Evolutionary conservation across 2,888 invertebrate species (phyloP), one percentile per base, ranked within the genome.

Genomic region (Dasysyrphus albostriatus): DNA sequence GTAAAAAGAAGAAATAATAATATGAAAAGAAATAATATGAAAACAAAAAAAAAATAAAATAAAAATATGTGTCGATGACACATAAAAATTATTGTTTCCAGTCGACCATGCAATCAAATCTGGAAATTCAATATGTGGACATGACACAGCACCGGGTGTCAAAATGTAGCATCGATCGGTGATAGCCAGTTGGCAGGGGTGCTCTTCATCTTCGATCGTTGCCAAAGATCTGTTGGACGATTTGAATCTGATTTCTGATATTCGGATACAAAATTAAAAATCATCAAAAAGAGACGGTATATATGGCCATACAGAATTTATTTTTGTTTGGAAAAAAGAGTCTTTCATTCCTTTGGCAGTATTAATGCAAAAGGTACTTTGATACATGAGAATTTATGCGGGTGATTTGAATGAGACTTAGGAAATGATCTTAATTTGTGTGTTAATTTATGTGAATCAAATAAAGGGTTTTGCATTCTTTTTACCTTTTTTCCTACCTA

Each of bases 61-160:
- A n/a, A n/a, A n/a, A n/a, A n/a, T n/a, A n/a, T n/a, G 54, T 83
- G 75, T 65, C 61, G 76, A 77, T 85, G 84, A 85, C 84, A 81
- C 84, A 85, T 63, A 67, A 49, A 77, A 81, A 72, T 67, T 69
- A 81, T 81, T 67, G 72, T 80, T 76, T 79, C 58, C 80, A 84
- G 76, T 80, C 67, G 76, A 76, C 61, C 56, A 69, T 69, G 59
- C 73, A 76, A 85, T 73, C 76, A 85, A 77, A 81, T 85, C 81
- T 76, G 34, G 84, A 85, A 70, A 85, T 73, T 69, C 73, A 77
- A 85, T 85, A 85, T 80, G 61, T 72, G 72, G 54, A 85, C 75
- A 76, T 59, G 54, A 85, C 58, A 24, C 58, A 54, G 77, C 77
- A 76, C 67, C 67, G 76, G 84, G 49, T 67, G 65, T 67, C 34